These are phyloP conservation scores for Patella vulgata DNA, from an alignment of 1,140 invertebrate genomes.

Conservation along the genomic window DNA sequence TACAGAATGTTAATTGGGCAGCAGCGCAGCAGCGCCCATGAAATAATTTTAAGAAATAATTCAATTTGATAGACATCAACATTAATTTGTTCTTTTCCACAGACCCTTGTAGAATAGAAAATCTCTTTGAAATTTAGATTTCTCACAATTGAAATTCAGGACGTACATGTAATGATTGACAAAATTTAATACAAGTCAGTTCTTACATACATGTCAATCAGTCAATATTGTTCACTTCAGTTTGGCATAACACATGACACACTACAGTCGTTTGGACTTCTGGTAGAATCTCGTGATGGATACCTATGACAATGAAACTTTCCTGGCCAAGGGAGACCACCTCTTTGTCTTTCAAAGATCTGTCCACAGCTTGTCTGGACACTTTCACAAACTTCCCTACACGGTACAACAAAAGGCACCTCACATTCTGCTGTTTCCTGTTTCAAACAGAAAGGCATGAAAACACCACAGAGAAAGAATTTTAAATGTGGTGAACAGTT, in stretches of 20 bases:
- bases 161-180: no score
- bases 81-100: no score
- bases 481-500: slow-evolving; percentile 26
- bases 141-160: no score
- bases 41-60: no score
- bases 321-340: slow-evolving; percentile 36
- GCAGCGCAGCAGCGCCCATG: no score
- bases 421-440: slow-evolving; percentile 3
- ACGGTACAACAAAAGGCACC: slow-evolving; percentile 31
- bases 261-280: slow-evolving; percentile 11
- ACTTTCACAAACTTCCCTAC: slow-evolving; percentile 36
- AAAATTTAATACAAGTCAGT: no score
- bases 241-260: slow-evolving; percentile 24
- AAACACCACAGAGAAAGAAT: slow-evolving; percentile 36
- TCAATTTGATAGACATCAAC: no score
- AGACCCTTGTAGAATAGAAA: no score
- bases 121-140: no score
- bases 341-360: slow-evolving; percentile 17
- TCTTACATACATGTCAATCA: no score
- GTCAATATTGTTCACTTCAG: no score
- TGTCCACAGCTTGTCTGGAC: slow-evolving; percentile 16
- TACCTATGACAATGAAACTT: slow-evolving; percentile 40
- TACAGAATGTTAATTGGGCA: no score
- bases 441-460: slow-evolving; percentile 35
- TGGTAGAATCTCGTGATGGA: slow-evolving; percentile 19